phyloP scores from a whole-genome alignment of 2,113 vertebrate genomes.

The Sylvilagus bachmani region DNA sequence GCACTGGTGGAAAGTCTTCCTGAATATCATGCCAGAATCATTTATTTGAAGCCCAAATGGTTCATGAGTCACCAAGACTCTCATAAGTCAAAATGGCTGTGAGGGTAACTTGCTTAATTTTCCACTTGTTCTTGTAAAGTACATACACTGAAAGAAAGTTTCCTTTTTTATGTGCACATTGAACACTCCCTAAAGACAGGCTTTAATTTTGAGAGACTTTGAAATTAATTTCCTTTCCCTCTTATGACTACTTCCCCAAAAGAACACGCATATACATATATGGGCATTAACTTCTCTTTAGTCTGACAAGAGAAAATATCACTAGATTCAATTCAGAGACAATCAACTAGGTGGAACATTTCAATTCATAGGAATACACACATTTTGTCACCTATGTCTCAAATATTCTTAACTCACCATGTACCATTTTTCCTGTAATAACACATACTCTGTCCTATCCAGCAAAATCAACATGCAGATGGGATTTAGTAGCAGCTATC shows the following conservation, averaged over 20 bases:
- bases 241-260: neutral
- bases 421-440: neutral
- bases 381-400: neutral
- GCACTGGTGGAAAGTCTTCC: constrained; percentile 35
- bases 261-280: neutral
- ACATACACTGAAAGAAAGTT: neutral
- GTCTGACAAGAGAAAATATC: neutral
- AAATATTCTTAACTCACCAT: neutral
- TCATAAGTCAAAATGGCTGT: constrained; percentile 60
- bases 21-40: constrained; percentile 53
- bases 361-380: neutral
- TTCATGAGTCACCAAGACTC: constrained; percentile 37
- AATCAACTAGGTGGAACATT: neutral
- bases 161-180: neutral
- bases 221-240: neutral
- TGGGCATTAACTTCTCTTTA: neutral
- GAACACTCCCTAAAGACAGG: neutral
- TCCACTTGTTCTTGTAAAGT: constrained; percentile 47
- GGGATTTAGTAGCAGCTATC: neutral
- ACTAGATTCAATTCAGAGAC: neutral
- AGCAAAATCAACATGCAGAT: neutral
- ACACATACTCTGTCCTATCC: neutral
- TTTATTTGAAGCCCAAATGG: constrained; percentile 51
- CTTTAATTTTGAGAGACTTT: neutral
- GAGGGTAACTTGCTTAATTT: constrained; percentile 46